Conservation (phyloP, 2,113 vertebrate genomes). For the Mesocricetus auratus region DNA sequence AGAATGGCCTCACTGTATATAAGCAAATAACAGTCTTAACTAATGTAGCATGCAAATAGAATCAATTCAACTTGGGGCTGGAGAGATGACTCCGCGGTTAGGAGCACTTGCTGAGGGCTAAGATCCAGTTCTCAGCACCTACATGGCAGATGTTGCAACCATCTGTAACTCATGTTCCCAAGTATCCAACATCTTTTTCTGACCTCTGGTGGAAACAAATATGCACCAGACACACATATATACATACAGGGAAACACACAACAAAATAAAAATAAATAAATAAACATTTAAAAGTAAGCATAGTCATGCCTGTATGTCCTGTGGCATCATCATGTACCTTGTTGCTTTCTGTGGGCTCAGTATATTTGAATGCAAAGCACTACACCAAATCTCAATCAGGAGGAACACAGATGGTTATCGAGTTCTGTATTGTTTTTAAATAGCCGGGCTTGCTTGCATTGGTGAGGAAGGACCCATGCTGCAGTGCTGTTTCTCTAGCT, state of each 20-base stretch:
- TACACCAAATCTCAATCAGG: background rate
- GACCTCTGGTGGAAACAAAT: background rate
- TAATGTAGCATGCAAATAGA: background rate
- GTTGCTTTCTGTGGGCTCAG: background rate
- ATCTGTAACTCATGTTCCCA: background rate
- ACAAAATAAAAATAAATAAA: background rate
- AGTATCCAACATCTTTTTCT: background rate
- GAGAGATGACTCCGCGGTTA: background rate
- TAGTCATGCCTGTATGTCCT: background rate
- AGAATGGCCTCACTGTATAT: slow-evolving; percentile 44
- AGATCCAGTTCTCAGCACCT: background rate
- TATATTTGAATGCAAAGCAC: background rate
- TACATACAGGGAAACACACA: background rate
- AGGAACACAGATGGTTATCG: background rate
- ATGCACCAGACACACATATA: background rate
- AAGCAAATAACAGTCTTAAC: slow-evolving; percentile 17
- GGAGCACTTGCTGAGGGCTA: background rate
- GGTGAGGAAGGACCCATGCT: background rate
- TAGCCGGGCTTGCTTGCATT: no score
- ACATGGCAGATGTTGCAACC: background rate
- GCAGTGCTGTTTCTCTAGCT: background rate
- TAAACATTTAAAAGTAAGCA: background rate
- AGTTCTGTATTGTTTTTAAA: background rate
- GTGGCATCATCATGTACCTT: background rate
- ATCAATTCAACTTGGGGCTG: background rate